These are phyloP conservation scores for Rhinoderma darwinii DNA, from an alignment of 2,113 vertebrate genomes.

Conservation along the genomic window DNA sequence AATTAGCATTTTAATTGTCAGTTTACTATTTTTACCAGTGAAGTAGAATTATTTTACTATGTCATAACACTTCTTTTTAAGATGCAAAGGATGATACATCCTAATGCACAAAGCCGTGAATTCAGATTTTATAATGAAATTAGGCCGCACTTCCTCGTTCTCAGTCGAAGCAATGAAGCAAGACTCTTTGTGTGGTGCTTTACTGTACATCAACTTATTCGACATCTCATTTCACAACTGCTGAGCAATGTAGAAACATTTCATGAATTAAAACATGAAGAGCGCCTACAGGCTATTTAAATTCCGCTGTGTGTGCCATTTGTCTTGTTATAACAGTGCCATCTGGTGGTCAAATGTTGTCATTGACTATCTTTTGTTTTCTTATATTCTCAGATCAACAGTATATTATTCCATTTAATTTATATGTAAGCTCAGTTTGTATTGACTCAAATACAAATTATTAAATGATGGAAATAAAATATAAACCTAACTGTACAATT, in stretches of 20 bases:
- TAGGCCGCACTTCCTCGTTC: background rate
- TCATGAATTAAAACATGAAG: conserved; percentile 38
- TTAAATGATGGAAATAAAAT: background rate
- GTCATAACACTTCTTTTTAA: background rate
- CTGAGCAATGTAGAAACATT: conserved; percentile 31
- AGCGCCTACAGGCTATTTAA: conserved; percentile 5
- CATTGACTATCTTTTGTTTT: background rate
- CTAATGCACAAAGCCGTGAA: background rate
- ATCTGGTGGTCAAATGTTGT: conserved; percentile 1
- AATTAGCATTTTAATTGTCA: background rate
- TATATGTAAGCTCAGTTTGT: too few species aligned
- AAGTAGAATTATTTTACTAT: background rate
- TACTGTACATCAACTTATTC: conserved; percentile 49
- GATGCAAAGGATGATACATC: background rate
- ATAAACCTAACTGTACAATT: background rate
- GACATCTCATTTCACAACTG: conserved; percentile 54
- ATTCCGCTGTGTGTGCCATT: background rate
- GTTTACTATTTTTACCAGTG: background rate
- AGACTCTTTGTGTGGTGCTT: conserved; percentile 10
- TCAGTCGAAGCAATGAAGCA: conserved; percentile 13
- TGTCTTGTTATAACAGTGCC: conserved; percentile 17
- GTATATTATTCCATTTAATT: background rate
- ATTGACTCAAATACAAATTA: background rate
- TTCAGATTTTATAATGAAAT: conserved; percentile 18
- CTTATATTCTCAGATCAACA: background rate